Base-by-base conservation (phyloP, 2,888 invertebrate species). In the Anthophora plumipes region DNA sequence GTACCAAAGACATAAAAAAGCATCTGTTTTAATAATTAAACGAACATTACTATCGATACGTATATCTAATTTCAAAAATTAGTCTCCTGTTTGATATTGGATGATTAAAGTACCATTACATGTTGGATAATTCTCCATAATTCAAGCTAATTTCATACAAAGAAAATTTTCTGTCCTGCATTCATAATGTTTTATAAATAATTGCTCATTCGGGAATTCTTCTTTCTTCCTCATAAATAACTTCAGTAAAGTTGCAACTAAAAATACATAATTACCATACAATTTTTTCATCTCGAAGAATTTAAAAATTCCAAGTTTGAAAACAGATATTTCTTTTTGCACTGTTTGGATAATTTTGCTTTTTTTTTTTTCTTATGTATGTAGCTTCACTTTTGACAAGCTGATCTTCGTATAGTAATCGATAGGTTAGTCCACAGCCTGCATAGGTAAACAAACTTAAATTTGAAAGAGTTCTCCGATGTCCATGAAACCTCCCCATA, bases 391-490 rank as follows among this genome's bases (percentile, higher is more conserved):
- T 39, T 69, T 50, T 57, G 69, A 43, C 50, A 14, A n/a, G 41
- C 71, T 57, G 37, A 78, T 77, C 69, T 55, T 57, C 17, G 5
- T 8, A 12, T n/a, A 4, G 74, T 22, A 70, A 79, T 59, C 52
- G 39, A 79, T 79, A 70, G 17, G 41, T 48, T 46, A 54, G 22
- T n/a, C 52, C 17, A 46, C 69, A 37, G 52, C n/a, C 37, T 64
- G 64, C 57, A 52, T 22, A 48, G 31, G 52, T 52, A 81, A 80
- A 80, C 61, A 77, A 77, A 73, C 64, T 63, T 80, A 77, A 77
- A 77, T 66, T 70, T 54, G 77, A 61, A 72, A 77, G 60, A 64
- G 57, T 82, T 70, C 77, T 77, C 82, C 67, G 50, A 50, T 82
- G 77, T 55, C 71, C 63, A 31, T 50, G 68, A 63, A 68, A 60